These are phyloP conservation scores for Griposia aprilina DNA, from an alignment of 2,888 invertebrate species.

Conservation along the genomic window DNA sequence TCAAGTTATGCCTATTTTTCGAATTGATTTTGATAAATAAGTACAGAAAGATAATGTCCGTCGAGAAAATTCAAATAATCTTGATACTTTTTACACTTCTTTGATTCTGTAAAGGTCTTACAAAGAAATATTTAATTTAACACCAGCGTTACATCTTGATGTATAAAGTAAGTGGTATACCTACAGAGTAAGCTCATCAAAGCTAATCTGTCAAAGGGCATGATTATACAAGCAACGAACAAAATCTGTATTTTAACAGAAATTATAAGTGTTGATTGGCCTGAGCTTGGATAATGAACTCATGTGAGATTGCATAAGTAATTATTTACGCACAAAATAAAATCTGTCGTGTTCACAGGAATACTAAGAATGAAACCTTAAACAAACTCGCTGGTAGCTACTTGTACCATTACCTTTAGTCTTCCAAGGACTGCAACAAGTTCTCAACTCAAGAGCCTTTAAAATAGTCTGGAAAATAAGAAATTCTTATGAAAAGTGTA, in stretches of 20 bases:
- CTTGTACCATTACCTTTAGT: not conserved
- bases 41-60: not conserved
- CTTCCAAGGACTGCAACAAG: conserved; percentile 8
- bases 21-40: not conserved
- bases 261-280: not conserved
- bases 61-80: not conserved
- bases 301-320: not conserved
- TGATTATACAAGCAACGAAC: not conserved
- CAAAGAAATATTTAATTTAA: too few relatives aligned
- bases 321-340: not conserved
- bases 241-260: not conserved
- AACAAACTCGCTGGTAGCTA: not conserved
- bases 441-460: conserved; percentile 1
- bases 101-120: not conserved
- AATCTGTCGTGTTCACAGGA: not conserved
- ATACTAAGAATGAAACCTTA: not conserved
- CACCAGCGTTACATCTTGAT: not conserved
- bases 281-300: not conserved
- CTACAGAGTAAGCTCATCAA: not conserved
- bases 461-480: not conserved
- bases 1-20: not conserved
- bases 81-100: not conserved
- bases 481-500: not conserved
- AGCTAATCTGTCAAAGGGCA: not conserved
- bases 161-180: not conserved